Percentiles rank a stretch among this genome's conserved stretches.
Conservation (phyloP, 2,113 vertebrate species). For the Ictidomys tridecemlineatus region DNA sequence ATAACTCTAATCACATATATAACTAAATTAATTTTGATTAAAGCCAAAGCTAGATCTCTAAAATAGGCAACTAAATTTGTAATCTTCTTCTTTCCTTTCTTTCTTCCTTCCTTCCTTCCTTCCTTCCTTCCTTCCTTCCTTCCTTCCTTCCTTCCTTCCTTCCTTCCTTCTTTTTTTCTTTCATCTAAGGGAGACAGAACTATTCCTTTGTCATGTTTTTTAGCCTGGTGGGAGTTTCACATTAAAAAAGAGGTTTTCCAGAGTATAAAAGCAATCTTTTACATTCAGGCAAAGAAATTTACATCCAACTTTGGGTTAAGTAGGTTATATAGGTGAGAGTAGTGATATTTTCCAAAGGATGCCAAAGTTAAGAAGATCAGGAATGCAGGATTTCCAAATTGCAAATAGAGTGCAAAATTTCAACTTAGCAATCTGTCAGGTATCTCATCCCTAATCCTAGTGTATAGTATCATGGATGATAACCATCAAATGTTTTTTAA, state of each 20-base stretch:
- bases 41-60: background rate
- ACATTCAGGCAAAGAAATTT: constrained; percentile 53
- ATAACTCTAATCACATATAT: background rate
- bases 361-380: background rate
- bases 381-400: background rate
- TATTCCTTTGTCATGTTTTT: constrained; percentile 13
- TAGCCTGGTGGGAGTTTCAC: background rate
- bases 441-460: background rate
- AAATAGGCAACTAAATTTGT: background rate
- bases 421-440: background rate
- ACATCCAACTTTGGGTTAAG: constrained; percentile 53
- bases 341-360: constrained; percentile 30
- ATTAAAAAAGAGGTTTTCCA: background rate
- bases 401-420: background rate
- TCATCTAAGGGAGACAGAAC: background rate
- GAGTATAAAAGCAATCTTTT: constrained; percentile 42
- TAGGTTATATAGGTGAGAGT: background rate
- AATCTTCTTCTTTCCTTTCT: background rate
- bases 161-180: background rate
- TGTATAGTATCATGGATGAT: background rate
- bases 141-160: too few species aligned
- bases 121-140: background rate
- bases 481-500: background rate
- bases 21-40: background rate
- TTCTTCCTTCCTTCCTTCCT: too few species aligned